Conservation (phyloP, 2,797 vertebrate genomes). For the Melanotaenia maccullochi region DNA sequence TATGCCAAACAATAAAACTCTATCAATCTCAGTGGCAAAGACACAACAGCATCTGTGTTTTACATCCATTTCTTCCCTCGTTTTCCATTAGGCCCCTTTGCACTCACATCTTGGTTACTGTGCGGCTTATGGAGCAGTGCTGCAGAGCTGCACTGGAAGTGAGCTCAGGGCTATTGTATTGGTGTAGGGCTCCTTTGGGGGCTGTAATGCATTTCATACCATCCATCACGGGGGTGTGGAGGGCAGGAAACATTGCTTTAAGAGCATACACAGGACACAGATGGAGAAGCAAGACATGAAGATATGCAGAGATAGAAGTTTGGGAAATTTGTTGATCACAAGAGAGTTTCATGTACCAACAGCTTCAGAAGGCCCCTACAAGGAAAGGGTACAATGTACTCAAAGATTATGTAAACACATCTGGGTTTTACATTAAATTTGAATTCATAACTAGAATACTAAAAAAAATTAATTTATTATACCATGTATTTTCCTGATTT, state of each 20-base stretch:
- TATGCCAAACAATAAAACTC: conserved; percentile 7
- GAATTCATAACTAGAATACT: background rate
- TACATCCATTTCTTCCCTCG: conserved; percentile 43
- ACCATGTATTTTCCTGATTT: background rate
- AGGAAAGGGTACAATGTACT: background rate
- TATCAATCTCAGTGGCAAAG: conserved; percentile 16
- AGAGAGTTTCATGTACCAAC: conserved; percentile 19
- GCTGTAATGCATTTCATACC: conserved; percentile 77
- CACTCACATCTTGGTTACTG: conserved; percentile 49
- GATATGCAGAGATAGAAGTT: conserved; percentile 62
- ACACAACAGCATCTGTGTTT: conserved; percentile 21
- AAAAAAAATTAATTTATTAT: background rate
- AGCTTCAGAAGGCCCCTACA: conserved; percentile 13
- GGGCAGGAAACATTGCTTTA: conserved; percentile 77
- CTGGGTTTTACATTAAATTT: conserved; percentile 1
- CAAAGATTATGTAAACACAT: background rate
- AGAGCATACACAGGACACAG: conserved; percentile 80
- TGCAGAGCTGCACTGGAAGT: conserved; percentile 71
- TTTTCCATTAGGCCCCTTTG: conserved; percentile 66
- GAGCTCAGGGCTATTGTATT: conserved; percentile 79
- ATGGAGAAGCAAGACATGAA: conserved; percentile 71
- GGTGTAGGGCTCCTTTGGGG: conserved; percentile 77
- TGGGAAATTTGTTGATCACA: conserved; percentile 50
- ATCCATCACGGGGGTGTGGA: conserved; percentile 78
- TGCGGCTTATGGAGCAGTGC: conserved; percentile 48